phyloP scores from a whole-genome alignment of 2,797 vertebrate species.

The Remorina albescens region DNA sequence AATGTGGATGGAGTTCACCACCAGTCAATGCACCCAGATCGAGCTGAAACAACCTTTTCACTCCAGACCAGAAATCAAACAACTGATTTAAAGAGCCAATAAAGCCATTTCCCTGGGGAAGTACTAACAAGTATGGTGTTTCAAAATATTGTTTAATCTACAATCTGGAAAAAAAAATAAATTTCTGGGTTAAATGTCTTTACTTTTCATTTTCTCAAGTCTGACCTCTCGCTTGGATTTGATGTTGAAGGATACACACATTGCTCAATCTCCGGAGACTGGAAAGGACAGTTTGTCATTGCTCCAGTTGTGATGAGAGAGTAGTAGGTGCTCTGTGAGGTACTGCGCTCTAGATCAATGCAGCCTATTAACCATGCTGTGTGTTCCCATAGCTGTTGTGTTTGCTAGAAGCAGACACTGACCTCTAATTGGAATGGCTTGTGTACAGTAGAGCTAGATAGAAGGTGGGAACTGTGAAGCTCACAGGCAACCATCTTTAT shows the following conservation, averaged over 20 bases:
- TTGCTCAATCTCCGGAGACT: conserved; percentile 30
- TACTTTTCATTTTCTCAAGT: conserved; percentile 22
- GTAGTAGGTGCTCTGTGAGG: conserved; percentile 32
- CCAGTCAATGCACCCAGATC: conserved; percentile 2
- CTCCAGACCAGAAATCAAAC: conserved; percentile 41
- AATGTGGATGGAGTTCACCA: conserved; percentile 2
- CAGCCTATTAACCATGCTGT: conserved; percentile 48
- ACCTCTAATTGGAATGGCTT: conserved; percentile 43
- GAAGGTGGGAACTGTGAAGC: conserved; percentile 33
- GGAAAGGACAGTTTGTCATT: conserved; percentile 46
- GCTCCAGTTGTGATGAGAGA: conserved; percentile 41
- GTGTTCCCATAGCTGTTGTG: conserved; percentile 38
- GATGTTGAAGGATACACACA: conserved; percentile 52
- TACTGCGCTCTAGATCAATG: conserved; percentile 64
- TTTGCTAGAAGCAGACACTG: conserved; percentile 40
- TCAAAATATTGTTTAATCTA: conserved; percentile 8
- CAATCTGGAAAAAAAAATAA: conserved; percentile 46
- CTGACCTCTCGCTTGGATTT: conserved; percentile 41
- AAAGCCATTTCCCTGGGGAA: conserved; percentile 4
- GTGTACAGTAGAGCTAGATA: neutral
- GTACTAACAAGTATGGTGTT: neutral
- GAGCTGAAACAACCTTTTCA: neutral
- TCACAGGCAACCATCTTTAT: conserved; percentile 27
- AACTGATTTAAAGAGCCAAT: conserved; percentile 7
- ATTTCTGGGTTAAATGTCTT: conserved; percentile 42